Base-by-base conservation (phyloP, 1,140 invertebrate species). In the Pseudomyrmex sp. region DNA sequence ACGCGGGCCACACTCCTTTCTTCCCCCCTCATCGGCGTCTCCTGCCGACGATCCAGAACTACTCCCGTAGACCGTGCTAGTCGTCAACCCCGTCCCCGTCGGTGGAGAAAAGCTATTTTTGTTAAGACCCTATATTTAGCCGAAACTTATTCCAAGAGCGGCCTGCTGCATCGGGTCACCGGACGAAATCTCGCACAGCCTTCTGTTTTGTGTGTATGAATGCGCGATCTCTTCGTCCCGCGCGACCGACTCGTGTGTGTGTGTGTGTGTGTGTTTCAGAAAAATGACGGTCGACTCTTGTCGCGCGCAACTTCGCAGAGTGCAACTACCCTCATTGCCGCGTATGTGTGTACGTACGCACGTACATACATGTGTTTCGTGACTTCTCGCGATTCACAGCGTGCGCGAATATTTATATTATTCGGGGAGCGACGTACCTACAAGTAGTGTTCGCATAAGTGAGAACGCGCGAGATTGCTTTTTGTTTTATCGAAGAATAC, bases 141-240 rank as follows among this genome's bases (percentile, higher is more conserved):
- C 73, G 85, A 89, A 89, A 88, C 87, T 89, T 89, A 89, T 89
- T 89, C 88, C 87, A 89, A 89, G 83, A 75, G 75, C 69, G 65
- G 72, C 61, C 59, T 44, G 63, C 66, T 89, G 88, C 88, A 89
- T 72, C 87, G 87, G 88, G 82, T 89, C 88, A 89, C 77, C 87
- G 85, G 82, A 89, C 84, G 84, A 85, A 85, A 85, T 85, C 84
- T 26, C 44, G 80, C 69, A 70, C 52, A 56, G 74, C 15, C 86
- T 77, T 82, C 83, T 74, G 76, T 85, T 88, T 88, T 58, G 76
- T 73, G 69, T 48, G 68, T 63, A 72, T 73, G 59, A 87, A 82
- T 75, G 70, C 65, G 85, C 65, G 85, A 87, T 84, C 83, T 66
- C 79, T 63, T 48, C 62, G 74, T 46, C 35, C 80, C 62, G 66